Evolutionary conservation across 1,140 invertebrate species (phyloP), one percentile per base, ranked within the genome.

Genomic region (Lepidostoma basale): DNA sequence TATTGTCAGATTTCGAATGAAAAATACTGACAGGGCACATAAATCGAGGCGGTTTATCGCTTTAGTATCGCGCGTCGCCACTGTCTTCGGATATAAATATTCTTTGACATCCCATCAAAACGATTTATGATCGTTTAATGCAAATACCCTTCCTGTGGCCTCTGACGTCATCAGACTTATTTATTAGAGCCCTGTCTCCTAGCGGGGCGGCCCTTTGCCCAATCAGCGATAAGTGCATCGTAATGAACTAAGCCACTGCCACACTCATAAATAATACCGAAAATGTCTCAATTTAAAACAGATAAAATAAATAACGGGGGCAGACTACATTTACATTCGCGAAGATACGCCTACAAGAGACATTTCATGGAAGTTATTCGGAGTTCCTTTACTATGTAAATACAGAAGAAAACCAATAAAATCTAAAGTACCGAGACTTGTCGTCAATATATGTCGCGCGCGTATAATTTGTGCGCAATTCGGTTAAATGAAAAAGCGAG

Each of bases 101-200:
- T 23, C 39, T 25, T 33, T 40, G 22, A 26, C 39, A 30, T 45
- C 60, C 23, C 26, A 45, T 44, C 23, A 40, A 42, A n/a, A 63
- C 47, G 60, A 63, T 63, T 63, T 44, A 63, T 63, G 18, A n/a
- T 30, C 40, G 16, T 63, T 63, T 28, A 63, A 63, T 63, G 60
- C 42, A 63, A 63, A 63, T 63, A 63, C 60, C 45, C 36, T 45
- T 20, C 45, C 36, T 22, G 60, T 40, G 39, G 25, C 26, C 60
- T 23, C 22, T 63, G 60, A 63, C 40, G 36, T 45, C 60, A 5
- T 23, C n/a, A 47, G 60, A 63, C 25, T 63, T 63, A 63, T 63
- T 30, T 49, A 49, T 49, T 49, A 49, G 44, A 47, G 45, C n/a
- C 45, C 26, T 30, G 12, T 14, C 28, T 33, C 26, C 52, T 30